Conservation (phyloP, 2,888 invertebrate species). For the Lutraria lutraria region DNA sequence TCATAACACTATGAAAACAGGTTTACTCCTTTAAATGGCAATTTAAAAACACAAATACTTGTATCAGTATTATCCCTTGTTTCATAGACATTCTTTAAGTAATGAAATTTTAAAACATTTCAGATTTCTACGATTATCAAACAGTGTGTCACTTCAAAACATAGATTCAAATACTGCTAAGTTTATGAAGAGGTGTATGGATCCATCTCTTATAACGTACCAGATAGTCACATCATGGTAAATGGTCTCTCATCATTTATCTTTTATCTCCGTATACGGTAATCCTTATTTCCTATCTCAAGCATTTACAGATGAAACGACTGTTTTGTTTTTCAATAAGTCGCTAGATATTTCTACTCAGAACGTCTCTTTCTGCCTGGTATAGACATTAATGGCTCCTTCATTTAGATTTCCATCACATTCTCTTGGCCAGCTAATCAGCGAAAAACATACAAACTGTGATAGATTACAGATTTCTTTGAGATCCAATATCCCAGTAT, state of each 20-base stretch:
- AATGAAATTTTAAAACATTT: too few relatives aligned
- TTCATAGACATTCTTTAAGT: too few relatives aligned
- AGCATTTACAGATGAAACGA: neutral
- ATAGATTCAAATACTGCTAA: too few relatives aligned
- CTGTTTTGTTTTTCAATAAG: slow-evolving; percentile 21
- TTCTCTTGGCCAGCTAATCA: slow-evolving; percentile 33
- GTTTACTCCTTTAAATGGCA: too few relatives aligned
- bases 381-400: slow-evolving; percentile 26
- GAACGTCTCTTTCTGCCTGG: slow-evolving; percentile 12
- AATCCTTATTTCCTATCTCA: neutral
- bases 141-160: too few relatives aligned
- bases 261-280: neutral
- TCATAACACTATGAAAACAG: too few relatives aligned
- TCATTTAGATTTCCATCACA: slow-evolving; percentile 39
- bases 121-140: too few relatives aligned
- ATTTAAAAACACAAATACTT: too few relatives aligned
- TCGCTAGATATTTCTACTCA: slow-evolving; percentile 11
- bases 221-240: neutral
- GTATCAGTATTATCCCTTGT: too few relatives aligned
- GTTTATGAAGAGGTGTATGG: too few relatives aligned
- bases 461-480: slow-evolving; percentile 31
- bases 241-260: slow-evolving; percentile 9
- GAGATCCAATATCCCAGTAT: slow-evolving; percentile 35
- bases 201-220: neutral
- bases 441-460: slow-evolving; percentile 30